These are phyloP conservation scores for Gymnothorax javanicus DNA, from an alignment of 2,797 vertebrate genomes.

Conservation along the genomic window DNA sequence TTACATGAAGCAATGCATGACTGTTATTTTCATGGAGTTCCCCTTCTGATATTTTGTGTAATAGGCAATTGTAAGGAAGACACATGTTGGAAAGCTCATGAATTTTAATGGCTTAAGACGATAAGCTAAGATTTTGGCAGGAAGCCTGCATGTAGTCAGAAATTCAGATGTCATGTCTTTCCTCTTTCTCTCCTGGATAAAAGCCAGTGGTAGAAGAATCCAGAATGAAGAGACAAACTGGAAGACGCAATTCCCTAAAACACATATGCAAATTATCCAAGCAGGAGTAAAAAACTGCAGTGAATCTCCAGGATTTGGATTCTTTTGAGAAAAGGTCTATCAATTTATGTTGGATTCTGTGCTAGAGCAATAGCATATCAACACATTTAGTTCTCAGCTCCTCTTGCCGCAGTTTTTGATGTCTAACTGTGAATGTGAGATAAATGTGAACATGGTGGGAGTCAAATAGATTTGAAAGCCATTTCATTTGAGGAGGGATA, in stretches of 20 bases:
- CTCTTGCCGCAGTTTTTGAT: constrained; percentile 57
- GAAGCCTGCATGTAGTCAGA: neutral
- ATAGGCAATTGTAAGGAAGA: neutral
- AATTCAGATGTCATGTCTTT: neutral
- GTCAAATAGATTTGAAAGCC: constrained; percentile 53
- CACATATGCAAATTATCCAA: constrained; percentile 50
- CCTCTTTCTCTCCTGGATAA: neutral
- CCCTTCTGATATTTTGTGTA: neutral
- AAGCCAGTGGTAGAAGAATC: neutral
- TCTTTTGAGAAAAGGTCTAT: constrained; percentile 62
- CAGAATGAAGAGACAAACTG: neutral
- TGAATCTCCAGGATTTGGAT: constrained; percentile 58
- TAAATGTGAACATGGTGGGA: constrained; percentile 59
- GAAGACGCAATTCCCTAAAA: neutral
- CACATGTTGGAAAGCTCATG: neutral
- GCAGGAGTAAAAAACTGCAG: constrained; percentile 54
- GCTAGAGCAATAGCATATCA: constrained; percentile 58
- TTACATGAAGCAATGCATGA: neutral
- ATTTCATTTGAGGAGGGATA: neutral
- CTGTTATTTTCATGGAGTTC: neutral
- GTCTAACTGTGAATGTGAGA: neutral
- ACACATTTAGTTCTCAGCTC: constrained; percentile 54
- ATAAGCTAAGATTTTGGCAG: neutral
- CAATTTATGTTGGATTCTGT: constrained; percentile 64
- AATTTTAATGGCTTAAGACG: neutral